Base-by-base conservation (phyloP, 2,797 vertebrate genomes). In the Calcarius lapponicus region DNA sequence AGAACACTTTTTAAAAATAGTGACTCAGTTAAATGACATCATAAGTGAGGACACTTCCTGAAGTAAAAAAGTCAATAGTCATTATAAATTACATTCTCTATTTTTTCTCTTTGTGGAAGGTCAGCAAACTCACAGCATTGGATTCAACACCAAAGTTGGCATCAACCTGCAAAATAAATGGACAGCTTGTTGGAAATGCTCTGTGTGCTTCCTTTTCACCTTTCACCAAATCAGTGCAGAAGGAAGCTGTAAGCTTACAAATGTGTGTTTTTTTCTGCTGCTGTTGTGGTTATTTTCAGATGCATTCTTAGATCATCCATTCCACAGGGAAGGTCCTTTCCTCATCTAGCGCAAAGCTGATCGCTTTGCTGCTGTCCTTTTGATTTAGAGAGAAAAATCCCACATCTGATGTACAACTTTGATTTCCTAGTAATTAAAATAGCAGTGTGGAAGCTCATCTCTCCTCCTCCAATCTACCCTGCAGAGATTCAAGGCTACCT, bases 401-500 rank as follows among this genome's bases (percentile, higher is more conserved):
- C 66, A 36, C 13, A 13, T 88, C 88, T 96, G 91, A 86, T 91
- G 87, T 79, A 60, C 28, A 85, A 29, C 86, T 94, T 97, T 96
- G 92, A 76, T 95, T 96, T 94, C 79, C 36, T 65, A 17, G 51
- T 95, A 97, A 95, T 97, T 96, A 93, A 82, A 93, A 91, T 80
- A 84, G 40, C 47, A 67, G 10, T 87, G 53, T 76, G 73, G 69
- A 70, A 93, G 29, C 85, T 96, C 56, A 47, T 72, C 29, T 53
- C 60, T 93, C 47, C 85, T 79, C 76, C 70, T 70, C 13, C 72
- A 79, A 31, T 76, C 29, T 48, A 72, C 34, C 92, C 93, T 90
- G 80, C 78, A 83, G 90, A 88, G 73, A 51, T 88, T 96, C 71
- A 86, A 83, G 82, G 67, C 72, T 90, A 47, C 73, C 29, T 95